A percentile compares a stretch with the other conserved stretches of the same genome.
phyloP scores from a whole-genome alignment of 2,888 invertebrate species.

The Eilema griseolum region DNA sequence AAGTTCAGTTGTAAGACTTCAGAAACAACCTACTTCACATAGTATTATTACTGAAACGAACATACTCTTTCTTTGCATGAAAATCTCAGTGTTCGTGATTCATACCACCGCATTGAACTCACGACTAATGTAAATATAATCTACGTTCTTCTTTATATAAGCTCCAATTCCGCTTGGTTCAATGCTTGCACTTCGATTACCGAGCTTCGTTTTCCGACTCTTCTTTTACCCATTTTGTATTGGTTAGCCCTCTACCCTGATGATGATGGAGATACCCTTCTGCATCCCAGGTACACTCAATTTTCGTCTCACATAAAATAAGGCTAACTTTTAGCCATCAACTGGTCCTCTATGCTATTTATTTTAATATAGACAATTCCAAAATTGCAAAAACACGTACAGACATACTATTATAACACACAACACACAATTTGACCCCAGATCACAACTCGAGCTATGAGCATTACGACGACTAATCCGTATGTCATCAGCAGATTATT shows the following conservation, averaged over 20 bases:
- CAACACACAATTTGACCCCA: constrained; percentile 11
- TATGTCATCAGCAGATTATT: constrained; percentile 53
- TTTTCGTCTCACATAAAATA: no score
- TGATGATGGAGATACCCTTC: background rate
- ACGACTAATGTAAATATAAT: no score
- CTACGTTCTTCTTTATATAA: no score
- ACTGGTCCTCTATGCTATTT: background rate
- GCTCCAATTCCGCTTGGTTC: no score
- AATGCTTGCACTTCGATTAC: no score
- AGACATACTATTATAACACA: background rate
- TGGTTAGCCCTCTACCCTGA: no score
- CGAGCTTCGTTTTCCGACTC: no score
- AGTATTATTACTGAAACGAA: constrained; percentile 3
- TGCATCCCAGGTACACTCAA: background rate
- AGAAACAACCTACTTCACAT: constrained; percentile 37
- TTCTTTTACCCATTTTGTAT: no score
- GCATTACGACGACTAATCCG: constrained; percentile 36
- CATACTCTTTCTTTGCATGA: background rate
- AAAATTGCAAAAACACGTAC: background rate
- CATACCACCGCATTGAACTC: no score
- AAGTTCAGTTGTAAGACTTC: constrained; percentile 39
- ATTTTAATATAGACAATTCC: background rate
- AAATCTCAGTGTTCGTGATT: background rate
- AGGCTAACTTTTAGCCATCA: background rate
- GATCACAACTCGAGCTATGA: constrained; percentile 34